Evolutionary conservation across 2,113 vertebrate genomes (phyloP), one percentile per base, ranked within the genome.

Genomic region (Amia ocellicauda): DNA sequence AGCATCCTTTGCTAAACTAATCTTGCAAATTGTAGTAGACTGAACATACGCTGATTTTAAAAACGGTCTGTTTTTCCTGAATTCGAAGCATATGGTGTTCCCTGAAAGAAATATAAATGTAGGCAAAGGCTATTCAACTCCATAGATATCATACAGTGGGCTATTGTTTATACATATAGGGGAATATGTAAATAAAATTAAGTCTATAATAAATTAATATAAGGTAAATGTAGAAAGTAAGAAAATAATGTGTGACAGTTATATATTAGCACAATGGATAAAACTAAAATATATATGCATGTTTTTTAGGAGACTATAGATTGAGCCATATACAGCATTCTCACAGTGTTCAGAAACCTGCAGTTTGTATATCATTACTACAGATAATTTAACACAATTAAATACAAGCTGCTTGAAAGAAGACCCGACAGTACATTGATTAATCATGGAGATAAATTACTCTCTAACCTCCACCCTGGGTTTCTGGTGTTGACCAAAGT

Each of bases 381-480:
- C 28, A 40, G 43, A 43, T 42, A 36, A 67, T 70, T 47, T 58
- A 65, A 43, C 23, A 23, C 22, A 41, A 67, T 58, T 64, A 29
- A 69, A 57, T 20, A 58, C 45, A 42, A 57, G 43, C 41, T 58
- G 61, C 52, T 61, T 63, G 60, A 68, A 56, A 60, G 64, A 22
- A 27, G 45, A 63, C 49, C 27, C 54, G 45, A 23, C 59, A 70
- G 63, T 49, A 59, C 47, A 58, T 51, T 65, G 51, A 64, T 68
- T 60, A 60, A 36, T 63, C 49, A 28, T 55, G 27, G 64, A 69
- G 64, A 72, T 74, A 74, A 73, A 74, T 67, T 3, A 10, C 17
- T 7, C 17, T 19, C 11, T 19, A 22, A 22, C 24, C 51, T 24
- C 10, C 5, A 14, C 3, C 14, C 43, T 10, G 16, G 42, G 20